Conservation (phyloP, 2,113 vertebrate genomes). For the Hiodon tergisus region DNA sequence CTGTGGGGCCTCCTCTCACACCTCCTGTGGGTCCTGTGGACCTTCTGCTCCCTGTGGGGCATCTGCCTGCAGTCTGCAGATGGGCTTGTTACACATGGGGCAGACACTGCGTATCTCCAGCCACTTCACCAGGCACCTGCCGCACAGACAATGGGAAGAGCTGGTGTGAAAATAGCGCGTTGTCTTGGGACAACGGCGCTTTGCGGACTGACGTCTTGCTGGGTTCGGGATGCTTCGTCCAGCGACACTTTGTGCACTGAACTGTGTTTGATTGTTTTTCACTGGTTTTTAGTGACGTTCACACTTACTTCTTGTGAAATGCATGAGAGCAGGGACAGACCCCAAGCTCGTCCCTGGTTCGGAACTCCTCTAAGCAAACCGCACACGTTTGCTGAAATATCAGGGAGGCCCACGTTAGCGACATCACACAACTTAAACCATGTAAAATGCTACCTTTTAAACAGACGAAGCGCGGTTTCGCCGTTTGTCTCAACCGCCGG, state of each 20-base stretch:
- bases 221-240: too few species aligned
- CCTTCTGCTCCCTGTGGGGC: slow-evolving; percentile 58
- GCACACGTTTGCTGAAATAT: slow-evolving; percentile 68
- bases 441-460: neutral
- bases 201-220: too few species aligned
- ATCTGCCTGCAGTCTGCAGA: slow-evolving; percentile 62
- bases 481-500: too few species aligned
- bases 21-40: slow-evolving; percentile 65
- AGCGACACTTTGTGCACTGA: too few species aligned
- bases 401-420: slow-evolving; percentile 3
- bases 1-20: slow-evolving; percentile 43
- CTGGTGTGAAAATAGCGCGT: too few species aligned
- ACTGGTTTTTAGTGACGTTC: neutral
- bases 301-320: slow-evolving; percentile 77
- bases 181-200: neutral
- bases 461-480: too few species aligned
- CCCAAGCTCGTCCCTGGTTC: slow-evolving; percentile 69
- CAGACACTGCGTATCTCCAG: slow-evolving; percentile 75
- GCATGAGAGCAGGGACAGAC: slow-evolving; percentile 72
- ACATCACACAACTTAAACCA: neutral
- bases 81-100: slow-evolving; percentile 75
- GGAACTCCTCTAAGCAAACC: slow-evolving; percentile 72
- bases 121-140: slow-evolving; percentile 74
- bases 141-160: neutral
- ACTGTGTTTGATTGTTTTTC: neutral